phyloP scores from a whole-genome alignment of 2,113 vertebrate genomes.

The Lanius ludovicianus region DNA sequence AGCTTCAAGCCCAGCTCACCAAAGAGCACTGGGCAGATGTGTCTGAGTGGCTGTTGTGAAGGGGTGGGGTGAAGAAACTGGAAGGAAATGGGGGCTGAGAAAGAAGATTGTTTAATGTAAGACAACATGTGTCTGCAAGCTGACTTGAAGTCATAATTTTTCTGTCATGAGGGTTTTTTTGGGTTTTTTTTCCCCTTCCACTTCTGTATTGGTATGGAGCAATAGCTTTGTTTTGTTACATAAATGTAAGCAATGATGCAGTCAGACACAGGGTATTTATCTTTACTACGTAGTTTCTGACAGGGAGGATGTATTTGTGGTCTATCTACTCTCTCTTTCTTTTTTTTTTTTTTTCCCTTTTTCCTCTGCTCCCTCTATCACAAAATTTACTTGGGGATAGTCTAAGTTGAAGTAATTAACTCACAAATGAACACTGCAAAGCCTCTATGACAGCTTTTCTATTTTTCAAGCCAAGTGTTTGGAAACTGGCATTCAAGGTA shows the following conservation, averaged over 20 bases:
- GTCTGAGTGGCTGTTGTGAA: not conserved
- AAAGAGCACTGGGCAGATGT: not conserved
- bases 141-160: not conserved
- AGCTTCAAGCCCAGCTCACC: not conserved
- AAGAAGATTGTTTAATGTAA: not conserved
- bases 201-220: not conserved
- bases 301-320: not conserved
- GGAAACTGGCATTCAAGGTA: not conserved
- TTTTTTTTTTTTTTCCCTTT: rapidly evolving
- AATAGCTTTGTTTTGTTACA: not conserved
- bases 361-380: no score
- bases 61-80: not conserved
- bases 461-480: not conserved
- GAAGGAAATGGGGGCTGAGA: not conserved
- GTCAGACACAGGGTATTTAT: not conserved
- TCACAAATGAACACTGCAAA: not conserved
- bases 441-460: not conserved
- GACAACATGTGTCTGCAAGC: not conserved
- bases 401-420: not conserved
- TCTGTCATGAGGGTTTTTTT: not conserved
- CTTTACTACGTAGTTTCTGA: not conserved
- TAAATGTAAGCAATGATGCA: not conserved
- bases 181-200: not conserved
- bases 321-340: not conserved
- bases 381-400: not conserved